Conservation (phyloP, 2,888 invertebrate species). For the Machimus atricapillus region DNA sequence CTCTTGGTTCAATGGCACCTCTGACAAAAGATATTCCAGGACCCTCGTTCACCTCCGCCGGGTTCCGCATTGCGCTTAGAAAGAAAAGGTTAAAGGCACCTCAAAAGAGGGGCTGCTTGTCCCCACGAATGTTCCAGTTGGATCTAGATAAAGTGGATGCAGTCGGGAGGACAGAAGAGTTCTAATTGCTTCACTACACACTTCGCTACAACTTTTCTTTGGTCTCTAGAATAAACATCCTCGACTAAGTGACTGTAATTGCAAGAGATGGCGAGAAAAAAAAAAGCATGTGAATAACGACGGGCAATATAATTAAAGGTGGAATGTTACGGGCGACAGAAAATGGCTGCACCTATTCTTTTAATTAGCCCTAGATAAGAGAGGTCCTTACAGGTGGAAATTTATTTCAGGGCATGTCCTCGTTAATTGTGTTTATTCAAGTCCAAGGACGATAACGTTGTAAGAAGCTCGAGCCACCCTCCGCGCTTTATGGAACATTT, state of each 20-base stretch:
- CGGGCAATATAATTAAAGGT: conserved; percentile 5
- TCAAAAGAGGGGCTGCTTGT: not conserved
- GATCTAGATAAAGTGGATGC: conserved; percentile 7
- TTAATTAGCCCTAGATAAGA: conserved; percentile 12
- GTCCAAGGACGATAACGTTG: conserved; percentile 17
- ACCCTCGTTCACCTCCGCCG: not conserved
- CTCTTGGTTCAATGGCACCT: not conserved
- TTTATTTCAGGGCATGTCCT: conserved; percentile 23
- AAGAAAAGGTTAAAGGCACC: not conserved
- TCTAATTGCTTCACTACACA: not conserved
- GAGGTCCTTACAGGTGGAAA: conserved; percentile 6
- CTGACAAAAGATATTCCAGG: not conserved
- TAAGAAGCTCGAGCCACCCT: not conserved
- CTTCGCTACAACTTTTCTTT: not conserved
- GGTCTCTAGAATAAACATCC: conserved; percentile 1
- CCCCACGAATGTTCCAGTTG: not conserved
- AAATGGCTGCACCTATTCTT: conserved; percentile 27
- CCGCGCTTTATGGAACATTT: not conserved
- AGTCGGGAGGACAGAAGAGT: not conserved
- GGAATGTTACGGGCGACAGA: not conserved
- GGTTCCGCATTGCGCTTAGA: not conserved
- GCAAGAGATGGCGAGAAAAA: not conserved
- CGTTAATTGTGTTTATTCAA: conserved; percentile 31
- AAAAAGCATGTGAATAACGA: conserved; percentile 4
- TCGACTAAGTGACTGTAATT: conserved; percentile 8